Conservation (phyloP, 2,797 vertebrate genomes). For the Tolypeutes matacus region DNA sequence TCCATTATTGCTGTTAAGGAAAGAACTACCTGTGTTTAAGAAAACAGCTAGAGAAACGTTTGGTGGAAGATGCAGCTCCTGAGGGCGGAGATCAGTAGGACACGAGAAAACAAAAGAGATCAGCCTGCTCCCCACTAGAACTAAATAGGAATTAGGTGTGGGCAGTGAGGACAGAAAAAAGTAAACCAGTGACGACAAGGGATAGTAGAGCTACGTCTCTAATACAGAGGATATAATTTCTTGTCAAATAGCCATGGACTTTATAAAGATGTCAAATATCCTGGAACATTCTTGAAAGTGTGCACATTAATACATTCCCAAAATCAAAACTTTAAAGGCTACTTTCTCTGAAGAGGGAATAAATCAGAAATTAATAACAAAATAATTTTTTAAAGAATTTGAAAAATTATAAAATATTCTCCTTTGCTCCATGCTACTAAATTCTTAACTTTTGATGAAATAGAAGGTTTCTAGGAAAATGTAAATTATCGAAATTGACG, state of each 20-base stretch:
- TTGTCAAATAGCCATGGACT: not conserved
- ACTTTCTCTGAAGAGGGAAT: not conserved
- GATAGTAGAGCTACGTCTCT: not conserved
- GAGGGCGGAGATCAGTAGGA: not conserved
- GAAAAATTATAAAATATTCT: slow-evolving; percentile 15
- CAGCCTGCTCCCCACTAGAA: not conserved
- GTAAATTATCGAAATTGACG: not conserved
- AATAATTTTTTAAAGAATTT: slow-evolving; percentile 5
- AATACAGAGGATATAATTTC: not conserved
- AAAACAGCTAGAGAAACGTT: not conserved
- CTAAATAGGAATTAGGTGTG: not conserved
- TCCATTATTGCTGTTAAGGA: not conserved
- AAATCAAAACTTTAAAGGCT: slow-evolving; percentile 9
- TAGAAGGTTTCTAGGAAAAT: not conserved
- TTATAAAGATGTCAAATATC: not conserved
- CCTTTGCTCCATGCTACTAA: not conserved
- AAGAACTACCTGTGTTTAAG: not conserved
- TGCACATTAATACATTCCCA: slow-evolving; percentile 2
- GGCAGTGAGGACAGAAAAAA: not conserved
- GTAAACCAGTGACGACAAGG: not conserved
- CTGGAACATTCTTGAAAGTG: not conserved
- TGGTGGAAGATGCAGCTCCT: not conserved
- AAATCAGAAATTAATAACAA: slow-evolving; percentile 26
- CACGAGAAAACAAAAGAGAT: not conserved
- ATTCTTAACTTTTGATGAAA: slow-evolving; percentile 29